A percentile compares a stretch with the other conserved stretches of the same genome.
phyloP scores from a whole-genome alignment of 2,797 vertebrate species.

The Acanthurus tractus region DNA sequence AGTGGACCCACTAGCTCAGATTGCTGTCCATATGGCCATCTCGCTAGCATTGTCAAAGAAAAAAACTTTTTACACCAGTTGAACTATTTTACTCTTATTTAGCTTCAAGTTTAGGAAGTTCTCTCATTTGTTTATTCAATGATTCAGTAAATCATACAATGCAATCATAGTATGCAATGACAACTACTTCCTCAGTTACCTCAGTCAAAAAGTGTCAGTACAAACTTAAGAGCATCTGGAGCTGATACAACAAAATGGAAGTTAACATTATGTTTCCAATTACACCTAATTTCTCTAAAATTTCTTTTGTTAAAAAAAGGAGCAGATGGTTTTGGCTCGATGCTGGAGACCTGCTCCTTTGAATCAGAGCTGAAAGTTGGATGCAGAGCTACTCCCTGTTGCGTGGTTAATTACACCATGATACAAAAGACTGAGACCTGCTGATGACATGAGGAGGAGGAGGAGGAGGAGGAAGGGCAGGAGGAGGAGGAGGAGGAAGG shows the following conservation, averaged over 20 bases:
- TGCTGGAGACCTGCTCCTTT: slow-evolving; percentile 42
- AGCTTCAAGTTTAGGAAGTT: too few relatives aligned
- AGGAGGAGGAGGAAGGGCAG: slow-evolving; percentile 1
- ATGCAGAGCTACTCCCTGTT: slow-evolving; percentile 63
- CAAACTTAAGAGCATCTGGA: slow-evolving; percentile 21
- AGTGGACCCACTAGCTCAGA: too few relatives aligned
- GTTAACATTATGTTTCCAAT: slow-evolving; percentile 31
- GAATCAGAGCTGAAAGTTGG: slow-evolving; percentile 60
- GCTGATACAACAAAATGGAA: slow-evolving; percentile 12
- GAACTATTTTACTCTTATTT: too few relatives aligned
- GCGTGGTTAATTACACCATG: slow-evolving; percentile 81
- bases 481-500: slow-evolving; percentile 49
- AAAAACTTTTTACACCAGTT: too few relatives aligned
- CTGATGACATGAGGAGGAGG: slow-evolving; percentile 60
- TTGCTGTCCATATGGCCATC: too few relatives aligned
- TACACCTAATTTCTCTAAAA: slow-evolving; percentile 22
- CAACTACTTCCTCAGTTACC: background rate
- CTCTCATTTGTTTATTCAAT: background rate
- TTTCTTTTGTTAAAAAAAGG: background rate
- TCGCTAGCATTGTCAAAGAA: too few relatives aligned
- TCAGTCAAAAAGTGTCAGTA: background rate
- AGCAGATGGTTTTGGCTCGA: slow-evolving; percentile 70
- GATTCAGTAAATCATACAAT: slow-evolving; percentile 24
- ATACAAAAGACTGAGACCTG: slow-evolving; percentile 73
- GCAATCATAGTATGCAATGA: background rate